A percentile compares a stretch with the other conserved stretches of the same genome.
phyloP scores from a whole-genome alignment of 2,113 vertebrate genomes.

The Loxodonta africana region DNA sequence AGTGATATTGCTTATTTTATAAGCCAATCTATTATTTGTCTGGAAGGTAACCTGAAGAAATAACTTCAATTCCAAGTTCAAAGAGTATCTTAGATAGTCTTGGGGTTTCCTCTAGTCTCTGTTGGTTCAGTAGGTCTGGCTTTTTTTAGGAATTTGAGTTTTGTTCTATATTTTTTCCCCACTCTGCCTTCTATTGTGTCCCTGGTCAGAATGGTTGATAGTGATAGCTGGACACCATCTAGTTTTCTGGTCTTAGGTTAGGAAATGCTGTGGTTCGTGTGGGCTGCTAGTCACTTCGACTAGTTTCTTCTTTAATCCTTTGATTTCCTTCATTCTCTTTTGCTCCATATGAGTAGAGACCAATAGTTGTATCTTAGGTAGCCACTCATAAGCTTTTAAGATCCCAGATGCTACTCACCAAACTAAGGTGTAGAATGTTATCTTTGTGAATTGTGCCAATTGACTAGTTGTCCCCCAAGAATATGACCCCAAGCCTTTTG shows the following conservation, averaged over 20 bases:
- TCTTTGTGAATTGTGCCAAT: background rate
- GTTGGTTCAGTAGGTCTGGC: background rate
- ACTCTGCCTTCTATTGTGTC: background rate
- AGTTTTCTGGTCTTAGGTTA: background rate
- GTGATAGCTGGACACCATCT: background rate
- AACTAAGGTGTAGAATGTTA: background rate
- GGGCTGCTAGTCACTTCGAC: background rate
- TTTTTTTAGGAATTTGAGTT: background rate
- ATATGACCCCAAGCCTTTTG: background rate
- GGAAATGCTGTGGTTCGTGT: background rate
- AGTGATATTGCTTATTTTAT: background rate
- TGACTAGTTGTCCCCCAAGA: background rate
- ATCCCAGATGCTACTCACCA: background rate
- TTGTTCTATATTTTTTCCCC: background rate
- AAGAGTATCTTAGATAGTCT: background rate
- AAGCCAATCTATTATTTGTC: background rate
- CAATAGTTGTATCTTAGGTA: background rate
- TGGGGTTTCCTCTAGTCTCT: background rate
- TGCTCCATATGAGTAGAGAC: background rate
- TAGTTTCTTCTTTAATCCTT: background rate
- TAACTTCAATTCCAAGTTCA: background rate
- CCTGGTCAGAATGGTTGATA: background rate
- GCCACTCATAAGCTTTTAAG: background rate
- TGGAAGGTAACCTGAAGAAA: background rate
- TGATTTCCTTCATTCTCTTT: background rate